Conservation (phyloP, 2,797 vertebrate species). For the Hippopotamyrus pictus region DNA sequence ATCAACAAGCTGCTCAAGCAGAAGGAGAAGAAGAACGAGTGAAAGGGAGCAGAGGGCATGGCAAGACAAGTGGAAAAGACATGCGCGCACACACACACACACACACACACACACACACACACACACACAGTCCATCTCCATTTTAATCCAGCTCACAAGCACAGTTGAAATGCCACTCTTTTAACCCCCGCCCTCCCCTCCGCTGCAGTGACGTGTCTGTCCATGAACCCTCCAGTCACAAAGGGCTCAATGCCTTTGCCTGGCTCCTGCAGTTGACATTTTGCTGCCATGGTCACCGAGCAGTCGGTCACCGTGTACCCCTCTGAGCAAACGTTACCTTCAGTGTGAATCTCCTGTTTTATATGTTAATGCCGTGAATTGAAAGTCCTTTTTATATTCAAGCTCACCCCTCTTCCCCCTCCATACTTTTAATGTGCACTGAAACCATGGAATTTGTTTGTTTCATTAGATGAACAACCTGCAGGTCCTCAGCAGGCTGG, state of each 20-base stretch:
- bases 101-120: neutral
- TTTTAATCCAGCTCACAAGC: neutral
- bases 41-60: conserved; percentile 28
- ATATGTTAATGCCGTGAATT: neutral
- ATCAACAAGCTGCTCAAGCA: conserved; percentile 96
- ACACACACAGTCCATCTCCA: neutral
- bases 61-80: neutral
- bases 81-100: neutral
- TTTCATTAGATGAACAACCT: neutral
- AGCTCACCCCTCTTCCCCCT: conserved; percentile 10
- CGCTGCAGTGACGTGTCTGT: neutral
- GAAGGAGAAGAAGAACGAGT: conserved; percentile 97
- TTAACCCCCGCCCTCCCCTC: neutral
- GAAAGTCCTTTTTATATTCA: conserved; percentile 12
- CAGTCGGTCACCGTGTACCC: neutral
- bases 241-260: neutral
- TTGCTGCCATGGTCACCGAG: neutral
- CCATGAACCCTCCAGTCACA: neutral
- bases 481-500: neutral
- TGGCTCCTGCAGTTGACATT: neutral
- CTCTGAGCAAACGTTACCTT: neutral
- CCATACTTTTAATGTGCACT: conserved; percentile 43
- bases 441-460: conserved; percentile 25
- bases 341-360: neutral
- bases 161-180: neutral